Evolutionary conservation across 2,797 vertebrate genomes (phyloP).

Genomic region (Loriculus beryllinus): DNA sequence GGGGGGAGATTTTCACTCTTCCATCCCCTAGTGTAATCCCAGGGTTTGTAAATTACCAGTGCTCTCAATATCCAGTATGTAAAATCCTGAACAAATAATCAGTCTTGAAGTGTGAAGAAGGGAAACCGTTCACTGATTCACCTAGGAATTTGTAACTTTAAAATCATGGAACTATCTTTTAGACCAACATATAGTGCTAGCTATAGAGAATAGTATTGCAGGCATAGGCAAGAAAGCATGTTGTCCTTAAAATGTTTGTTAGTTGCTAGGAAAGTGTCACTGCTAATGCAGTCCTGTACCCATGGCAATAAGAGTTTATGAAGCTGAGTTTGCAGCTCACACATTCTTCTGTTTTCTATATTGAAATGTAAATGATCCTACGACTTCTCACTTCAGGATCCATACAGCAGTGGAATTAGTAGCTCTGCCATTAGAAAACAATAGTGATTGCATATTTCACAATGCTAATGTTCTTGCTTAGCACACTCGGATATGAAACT

Average conservation of each 20-base stretch:
- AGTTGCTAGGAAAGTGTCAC: conserved; percentile 8
- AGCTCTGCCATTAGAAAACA: background rate
- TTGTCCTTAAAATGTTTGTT: background rate
- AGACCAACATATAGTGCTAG: background rate
- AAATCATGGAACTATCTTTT: background rate
- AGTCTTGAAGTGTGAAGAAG: background rate
- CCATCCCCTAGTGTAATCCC: background rate
- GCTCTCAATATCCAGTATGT: background rate
- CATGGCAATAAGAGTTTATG: background rate
- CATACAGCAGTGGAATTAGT: background rate
- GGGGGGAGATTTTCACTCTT: background rate
- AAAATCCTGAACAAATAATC: background rate
- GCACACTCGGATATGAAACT: background rate
- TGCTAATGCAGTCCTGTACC: background rate
- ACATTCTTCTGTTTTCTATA: background rate
- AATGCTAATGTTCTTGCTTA: background rate
- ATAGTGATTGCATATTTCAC: background rate
- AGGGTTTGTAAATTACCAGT: background rate
- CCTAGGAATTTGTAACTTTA: background rate
- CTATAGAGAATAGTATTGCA: background rate
- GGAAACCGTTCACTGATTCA: background rate
- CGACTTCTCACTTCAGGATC: background rate
- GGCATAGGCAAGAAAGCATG: background rate
- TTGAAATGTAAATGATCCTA: background rate
- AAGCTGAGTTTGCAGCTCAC: background rate